Percentiles rank a stretch among this genome's conserved stretches.
Conservation (phyloP, 2,113 vertebrate genomes). For the Phrynocephalus versicolor region DNA sequence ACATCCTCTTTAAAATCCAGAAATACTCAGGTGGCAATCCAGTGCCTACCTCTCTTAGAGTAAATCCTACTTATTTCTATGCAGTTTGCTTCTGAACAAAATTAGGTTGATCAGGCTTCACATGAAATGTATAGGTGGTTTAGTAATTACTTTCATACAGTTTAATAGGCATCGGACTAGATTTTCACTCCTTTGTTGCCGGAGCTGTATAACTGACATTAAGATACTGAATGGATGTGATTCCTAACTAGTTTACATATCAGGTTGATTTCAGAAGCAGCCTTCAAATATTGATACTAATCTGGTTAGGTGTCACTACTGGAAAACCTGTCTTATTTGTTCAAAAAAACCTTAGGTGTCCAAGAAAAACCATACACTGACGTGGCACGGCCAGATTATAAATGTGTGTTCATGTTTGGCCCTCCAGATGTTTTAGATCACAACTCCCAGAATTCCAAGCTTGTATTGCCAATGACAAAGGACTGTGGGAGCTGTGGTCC, state of each 20-base stretch:
- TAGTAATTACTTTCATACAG: neutral
- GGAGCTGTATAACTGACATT: neutral
- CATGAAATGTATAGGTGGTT: neutral
- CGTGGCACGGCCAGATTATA: no score
- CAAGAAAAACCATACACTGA: no score
- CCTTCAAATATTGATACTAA: neutral
- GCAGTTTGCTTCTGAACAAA: neutral
- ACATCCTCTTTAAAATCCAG: neutral
- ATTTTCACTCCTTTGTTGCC: neutral
- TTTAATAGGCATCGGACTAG: neutral
- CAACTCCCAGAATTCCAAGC: no score
- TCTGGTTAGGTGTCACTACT: neutral
- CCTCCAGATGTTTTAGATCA: no score
- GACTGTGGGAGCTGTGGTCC: no score
- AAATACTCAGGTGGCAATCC: neutral
- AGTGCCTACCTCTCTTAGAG: neutral
- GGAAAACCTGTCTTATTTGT: neutral
- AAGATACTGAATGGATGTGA: neutral
- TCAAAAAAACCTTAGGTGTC: no score
- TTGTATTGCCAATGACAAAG: no score
- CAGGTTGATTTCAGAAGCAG: fast-evolving
- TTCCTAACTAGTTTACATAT: slow-evolving; percentile 39
- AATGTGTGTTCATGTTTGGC: no score
- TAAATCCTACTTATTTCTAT: neutral
- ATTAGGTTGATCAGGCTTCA: neutral